These are phyloP conservation scores for Paralichthys olivaceus DNA, from an alignment of 2,113 vertebrate species.

Conservation along the genomic window DNA sequence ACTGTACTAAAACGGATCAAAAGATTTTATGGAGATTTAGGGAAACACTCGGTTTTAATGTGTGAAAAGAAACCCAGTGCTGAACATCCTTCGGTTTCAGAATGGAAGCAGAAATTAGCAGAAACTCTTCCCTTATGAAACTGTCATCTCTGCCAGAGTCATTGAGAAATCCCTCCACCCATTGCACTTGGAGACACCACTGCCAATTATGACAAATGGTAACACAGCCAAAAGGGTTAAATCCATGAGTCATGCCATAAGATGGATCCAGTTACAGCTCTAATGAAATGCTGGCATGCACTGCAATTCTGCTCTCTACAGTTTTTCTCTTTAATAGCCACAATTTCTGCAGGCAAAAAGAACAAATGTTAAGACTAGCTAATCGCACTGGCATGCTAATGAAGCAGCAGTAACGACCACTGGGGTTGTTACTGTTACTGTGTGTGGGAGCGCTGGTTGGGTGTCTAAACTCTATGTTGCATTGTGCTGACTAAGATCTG, in stretches of 20 bases:
- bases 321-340: slow-evolving; percentile 52
- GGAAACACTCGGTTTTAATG: slow-evolving; percentile 38
- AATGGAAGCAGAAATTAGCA: slow-evolving; percentile 10
- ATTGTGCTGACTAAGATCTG: slow-evolving; percentile 47
- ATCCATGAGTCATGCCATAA: slow-evolving; percentile 58
- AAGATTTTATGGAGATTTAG: slow-evolving; percentile 40
- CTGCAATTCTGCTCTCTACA: slow-evolving; percentile 43
- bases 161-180: slow-evolving; percentile 49
- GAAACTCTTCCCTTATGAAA: slow-evolving; percentile 40
- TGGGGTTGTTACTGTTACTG: too few species aligned
- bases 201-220: slow-evolving; percentile 60
- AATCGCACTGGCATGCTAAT: slow-evolving; percentile 56
- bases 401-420: slow-evolving; percentile 51
- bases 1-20: slow-evolving; percentile 9
- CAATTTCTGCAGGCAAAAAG: slow-evolving; percentile 56
- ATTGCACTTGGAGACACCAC: slow-evolving; percentile 47
- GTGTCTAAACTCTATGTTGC: slow-evolving; percentile 36
- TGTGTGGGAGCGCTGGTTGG: slow-evolving; percentile 21
- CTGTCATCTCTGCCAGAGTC: slow-evolving; percentile 49
- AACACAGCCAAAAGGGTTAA: slow-evolving; percentile 57
- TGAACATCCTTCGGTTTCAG: slow-evolving; percentile 26
- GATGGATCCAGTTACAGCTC: slow-evolving; percentile 58
- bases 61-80: slow-evolving; percentile 2
- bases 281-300: slow-evolving; percentile 62
- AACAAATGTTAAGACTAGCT: slow-evolving; percentile 54